These are phyloP conservation scores for Ophion slaviceki DNA, from an alignment of 2,888 invertebrate genomes.

Conservation along the genomic window DNA sequence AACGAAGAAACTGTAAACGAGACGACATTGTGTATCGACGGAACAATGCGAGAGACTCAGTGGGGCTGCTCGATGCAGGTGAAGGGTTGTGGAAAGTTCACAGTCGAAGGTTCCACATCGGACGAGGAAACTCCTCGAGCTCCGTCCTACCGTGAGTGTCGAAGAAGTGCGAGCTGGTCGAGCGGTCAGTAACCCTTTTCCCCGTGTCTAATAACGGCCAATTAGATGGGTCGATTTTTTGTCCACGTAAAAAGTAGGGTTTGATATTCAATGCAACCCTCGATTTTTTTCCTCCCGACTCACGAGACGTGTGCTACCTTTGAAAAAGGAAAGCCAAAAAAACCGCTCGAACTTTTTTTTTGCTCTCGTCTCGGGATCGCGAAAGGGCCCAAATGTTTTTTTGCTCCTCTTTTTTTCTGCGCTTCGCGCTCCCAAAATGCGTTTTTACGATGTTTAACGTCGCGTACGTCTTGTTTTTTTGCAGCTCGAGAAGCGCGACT, in stretches of 20 bases:
- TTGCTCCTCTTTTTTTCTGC: conserved; percentile 12
- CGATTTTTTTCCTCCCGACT: conserved; percentile 50
- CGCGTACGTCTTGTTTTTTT: conserved; percentile 11
- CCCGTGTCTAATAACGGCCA: conserved; percentile 66
- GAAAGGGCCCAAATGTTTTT: conserved; percentile 47
- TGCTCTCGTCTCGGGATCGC: conserved; percentile 33
- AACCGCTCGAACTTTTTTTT: conserved; percentile 43
- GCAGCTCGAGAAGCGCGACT: conserved; percentile 5
- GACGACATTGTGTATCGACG: conserved; percentile 34
- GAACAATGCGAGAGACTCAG: conserved; percentile 21
- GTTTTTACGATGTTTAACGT: conserved; percentile 39
- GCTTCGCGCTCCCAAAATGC: conserved; percentile 20
- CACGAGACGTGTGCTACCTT: conserved; percentile 15
- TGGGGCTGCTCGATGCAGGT: conserved; percentile 22
- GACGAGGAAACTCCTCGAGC: conserved; percentile 3
- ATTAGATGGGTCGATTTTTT: conserved; percentile 70
- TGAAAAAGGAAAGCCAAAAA: conserved; percentile 35
- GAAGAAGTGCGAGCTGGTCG: conserved; percentile 7
- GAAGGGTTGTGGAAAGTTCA: conserved; percentile 58
- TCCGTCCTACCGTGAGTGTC: background rate
- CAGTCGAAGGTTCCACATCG: conserved; percentile 13
- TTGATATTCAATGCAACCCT: conserved; percentile 41
- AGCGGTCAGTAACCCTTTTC: conserved; percentile 60
- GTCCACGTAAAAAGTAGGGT: conserved; percentile 34
- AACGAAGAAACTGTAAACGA: conserved; percentile 45